These are phyloP conservation scores for Diplazon laetatorius DNA, from an alignment of 2,888 invertebrate species.

Conservation along the genomic window DNA sequence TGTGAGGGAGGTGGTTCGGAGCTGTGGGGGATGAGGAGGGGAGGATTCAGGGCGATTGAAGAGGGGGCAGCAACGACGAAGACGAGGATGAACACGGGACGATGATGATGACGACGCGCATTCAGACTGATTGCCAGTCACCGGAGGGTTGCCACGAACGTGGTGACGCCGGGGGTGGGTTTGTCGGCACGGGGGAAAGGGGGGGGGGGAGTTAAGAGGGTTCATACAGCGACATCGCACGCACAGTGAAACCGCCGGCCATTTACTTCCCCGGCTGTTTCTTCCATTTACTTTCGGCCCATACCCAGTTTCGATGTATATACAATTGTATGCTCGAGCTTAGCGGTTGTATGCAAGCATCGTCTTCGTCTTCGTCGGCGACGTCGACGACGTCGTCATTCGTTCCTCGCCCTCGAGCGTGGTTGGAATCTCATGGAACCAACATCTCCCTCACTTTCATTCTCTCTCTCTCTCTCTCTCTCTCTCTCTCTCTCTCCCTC, in stretches of 20 bases:
- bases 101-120: conserved; percentile 71
- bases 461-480: not conserved
- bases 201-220: conserved; percentile 53
- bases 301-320: conserved; percentile 15
- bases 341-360: conserved; percentile 53
- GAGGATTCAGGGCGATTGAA: conserved; percentile 58
- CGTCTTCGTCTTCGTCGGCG: conserved; percentile 44
- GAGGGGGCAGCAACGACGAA: conserved; percentile 21
- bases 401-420: conserved; percentile 43
- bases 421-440: conserved; percentile 33
- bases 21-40: too few relatives aligned
- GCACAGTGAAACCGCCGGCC: conserved; percentile 54
- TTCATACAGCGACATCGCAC: conserved; percentile 49
- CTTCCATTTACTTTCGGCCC: conserved; percentile 59
- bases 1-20: too few relatives aligned
- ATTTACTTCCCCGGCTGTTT: conserved; percentile 68
- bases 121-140: conserved; percentile 72
- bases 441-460: not conserved
- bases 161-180: too few relatives aligned
- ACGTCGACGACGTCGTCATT: conserved; percentile 27
- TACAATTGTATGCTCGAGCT: conserved; percentile 17
- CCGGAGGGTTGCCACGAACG: conserved; percentile 53
- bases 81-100: conserved; percentile 51
- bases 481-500: conserved; percentile 11
- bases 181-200: too few relatives aligned